Evolutionary conservation across 2,113 vertebrate species (phyloP).

Genomic region (Pyrgilauda ruficollis): DNA sequence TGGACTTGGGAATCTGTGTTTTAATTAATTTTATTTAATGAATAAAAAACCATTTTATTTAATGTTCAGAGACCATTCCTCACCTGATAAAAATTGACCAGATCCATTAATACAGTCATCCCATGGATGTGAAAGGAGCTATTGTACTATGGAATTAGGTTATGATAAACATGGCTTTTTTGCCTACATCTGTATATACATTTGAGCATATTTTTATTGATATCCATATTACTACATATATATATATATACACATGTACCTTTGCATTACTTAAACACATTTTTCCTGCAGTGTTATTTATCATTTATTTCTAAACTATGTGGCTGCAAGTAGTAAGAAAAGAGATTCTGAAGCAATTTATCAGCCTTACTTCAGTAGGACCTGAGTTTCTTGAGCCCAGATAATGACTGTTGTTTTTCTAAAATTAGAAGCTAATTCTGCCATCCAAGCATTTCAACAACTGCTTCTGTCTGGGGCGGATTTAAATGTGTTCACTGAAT

Average conservation of each 20-base stretch:
- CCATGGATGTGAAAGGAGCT: neutral
- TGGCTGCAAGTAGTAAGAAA: neutral
- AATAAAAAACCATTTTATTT: no score
- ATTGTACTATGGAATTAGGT: neutral
- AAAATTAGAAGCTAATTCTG: slow-evolving; percentile 25
- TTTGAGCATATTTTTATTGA: neutral
- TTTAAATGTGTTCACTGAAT: neutral
- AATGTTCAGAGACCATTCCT: neutral
- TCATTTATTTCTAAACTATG: neutral
- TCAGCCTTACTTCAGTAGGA: neutral
- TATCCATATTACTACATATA: neutral
- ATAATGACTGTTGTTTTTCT: slow-evolving; percentile 9
- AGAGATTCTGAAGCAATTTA: neutral
- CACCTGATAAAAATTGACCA: neutral
- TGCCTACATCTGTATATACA: neutral
- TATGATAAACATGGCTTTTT: neutral
- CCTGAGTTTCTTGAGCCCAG: neutral
- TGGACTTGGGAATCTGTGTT: neutral
- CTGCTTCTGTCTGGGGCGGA: neutral
- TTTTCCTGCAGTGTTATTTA: neutral
- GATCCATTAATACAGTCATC: neutral
- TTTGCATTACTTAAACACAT: neutral
- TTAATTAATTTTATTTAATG: neutral
- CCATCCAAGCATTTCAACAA: neutral
- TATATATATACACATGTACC: neutral